A percentile compares a stretch with the other conserved stretches of the same genome.
Conservation (phyloP, 2,113 vertebrate genomes). For the Sialia sialis region DNA sequence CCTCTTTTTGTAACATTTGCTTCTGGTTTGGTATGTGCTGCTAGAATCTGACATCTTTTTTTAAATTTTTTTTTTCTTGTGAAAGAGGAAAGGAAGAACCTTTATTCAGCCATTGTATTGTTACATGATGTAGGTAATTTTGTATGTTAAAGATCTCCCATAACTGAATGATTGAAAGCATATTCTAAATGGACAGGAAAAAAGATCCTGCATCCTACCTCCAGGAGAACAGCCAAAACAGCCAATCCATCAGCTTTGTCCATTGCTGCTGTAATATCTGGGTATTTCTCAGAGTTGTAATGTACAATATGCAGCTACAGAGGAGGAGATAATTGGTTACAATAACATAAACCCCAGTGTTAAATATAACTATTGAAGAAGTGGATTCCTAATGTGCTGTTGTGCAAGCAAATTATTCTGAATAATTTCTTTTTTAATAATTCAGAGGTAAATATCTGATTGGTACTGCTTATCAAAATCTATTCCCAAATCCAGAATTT, state of each 20-base stretch:
- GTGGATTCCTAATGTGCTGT: not conserved
- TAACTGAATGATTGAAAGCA: not conserved
- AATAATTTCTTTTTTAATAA: not conserved
- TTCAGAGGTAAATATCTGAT: not conserved
- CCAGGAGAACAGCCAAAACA: conserved; percentile 87
- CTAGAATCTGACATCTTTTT: not conserved
- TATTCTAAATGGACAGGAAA: not conserved
- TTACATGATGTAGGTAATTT: not conserved
- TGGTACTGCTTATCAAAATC: not conserved
- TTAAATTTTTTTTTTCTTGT: not conserved
- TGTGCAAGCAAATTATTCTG: not conserved
- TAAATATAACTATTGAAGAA: not conserved
- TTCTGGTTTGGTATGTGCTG: not conserved
- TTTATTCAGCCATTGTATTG: not conserved
- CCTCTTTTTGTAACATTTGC: not conserved
- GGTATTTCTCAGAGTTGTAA: conserved; percentile 90
- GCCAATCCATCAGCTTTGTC: conserved; percentile 88
- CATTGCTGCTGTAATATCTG: conserved; percentile 75
- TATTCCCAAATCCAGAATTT: not conserved
- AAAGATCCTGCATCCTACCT: conserved; percentile 75
- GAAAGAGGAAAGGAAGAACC: not conserved
- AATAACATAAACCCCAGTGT: not conserved
- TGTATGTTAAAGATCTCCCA: not conserved
- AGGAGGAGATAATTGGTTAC: not conserved
- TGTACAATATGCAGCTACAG: conserved; percentile 91